Base-by-base conservation (phyloP, 2,797 vertebrate species). In the Cuniculus paca region DNA sequence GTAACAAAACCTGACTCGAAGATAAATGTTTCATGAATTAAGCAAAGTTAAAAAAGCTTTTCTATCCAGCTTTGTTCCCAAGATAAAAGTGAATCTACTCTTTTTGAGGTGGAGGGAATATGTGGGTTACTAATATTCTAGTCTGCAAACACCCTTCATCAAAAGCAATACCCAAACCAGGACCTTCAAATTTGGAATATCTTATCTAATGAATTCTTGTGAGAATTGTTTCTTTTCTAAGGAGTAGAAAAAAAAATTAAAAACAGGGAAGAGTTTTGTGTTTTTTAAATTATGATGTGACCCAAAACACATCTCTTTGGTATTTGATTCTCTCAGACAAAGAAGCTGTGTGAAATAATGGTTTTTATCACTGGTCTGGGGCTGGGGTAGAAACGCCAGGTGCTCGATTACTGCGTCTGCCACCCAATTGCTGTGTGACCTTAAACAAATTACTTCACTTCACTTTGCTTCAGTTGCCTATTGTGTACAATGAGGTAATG, bases 1-100 rank as follows among this genome's bases (percentile, higher is more conserved):
- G 42, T 98, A 98, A 98, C 97, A 97, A 96, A 98, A 98, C 97
- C 97, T 98, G 97, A 98, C 98, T 98, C 5, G 39, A 97, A 98
- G 96, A 98, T 98, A 98, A 99, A 99, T 98, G 98, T 98, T 99
- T 98, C 97, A 99, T 98, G 98, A 98, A 98, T 98, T 98, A 96
- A 98, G 97, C 95, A 98, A 98, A 95, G 97, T 98, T 97, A 97
- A 98, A 98, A 98, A 98, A 93, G 95, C 94, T 94, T 97, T 98
- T 96, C 90, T 98, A 94, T 93, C 97, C 95, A 98, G 97, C 98
- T 98, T 98, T 98, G 98, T 98, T 99, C 98, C 98, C 0, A 1
- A 99, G 98, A 99, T 98, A 98, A 99, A 99, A 98, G 98, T 84
- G 97, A 98, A 98, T 98, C 97, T 98, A 98, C 97, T 98, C 98